A percentile compares a stretch with the other conserved stretches of the same genome.
phyloP scores from a whole-genome alignment of 2,113 vertebrate genomes.

The Anguilla rostrata region DNA sequence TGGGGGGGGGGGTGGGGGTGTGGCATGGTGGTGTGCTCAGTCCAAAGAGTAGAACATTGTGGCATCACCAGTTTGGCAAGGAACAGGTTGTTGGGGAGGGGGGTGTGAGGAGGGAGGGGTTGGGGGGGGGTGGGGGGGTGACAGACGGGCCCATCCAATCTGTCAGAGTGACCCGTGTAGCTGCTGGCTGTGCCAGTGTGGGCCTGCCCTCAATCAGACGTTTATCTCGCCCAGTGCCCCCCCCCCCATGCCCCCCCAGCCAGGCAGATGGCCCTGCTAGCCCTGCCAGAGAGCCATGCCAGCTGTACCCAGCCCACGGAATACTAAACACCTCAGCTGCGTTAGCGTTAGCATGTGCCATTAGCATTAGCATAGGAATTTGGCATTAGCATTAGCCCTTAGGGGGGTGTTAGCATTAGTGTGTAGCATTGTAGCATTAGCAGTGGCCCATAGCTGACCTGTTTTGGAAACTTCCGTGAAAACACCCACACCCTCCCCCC shows the following conservation, averaged over 20 bases:
- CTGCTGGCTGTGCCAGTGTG: slow-evolving; percentile 26
- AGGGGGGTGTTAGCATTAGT: too few species aligned
- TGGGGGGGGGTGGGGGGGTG: slow-evolving; percentile 61
- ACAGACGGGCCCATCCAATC: slow-evolving; percentile 57
- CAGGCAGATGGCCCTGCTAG: slow-evolving; percentile 55
- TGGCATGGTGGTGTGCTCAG: not conserved
- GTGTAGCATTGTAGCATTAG: slow-evolving; percentile 14
- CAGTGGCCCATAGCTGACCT: slow-evolving; percentile 70
- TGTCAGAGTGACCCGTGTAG: slow-evolving; percentile 35
- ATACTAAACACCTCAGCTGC: slow-evolving; percentile 61
- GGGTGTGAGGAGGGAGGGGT: slow-evolving; percentile 37
- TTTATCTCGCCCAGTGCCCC: slow-evolving; percentile 52
- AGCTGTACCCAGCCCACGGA: slow-evolving; percentile 40
- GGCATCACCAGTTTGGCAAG: slow-evolving; percentile 47
- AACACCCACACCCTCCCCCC: too few species aligned
- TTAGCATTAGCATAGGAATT: too few species aligned
- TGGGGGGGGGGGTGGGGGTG: not conserved
- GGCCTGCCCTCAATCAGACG: slow-evolving; percentile 47
- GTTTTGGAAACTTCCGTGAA: slow-evolving; percentile 56
- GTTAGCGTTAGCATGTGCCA: slow-evolving; percentile 54
- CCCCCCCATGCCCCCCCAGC: slow-evolving; percentile 40
- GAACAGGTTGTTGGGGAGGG: slow-evolving; percentile 4
- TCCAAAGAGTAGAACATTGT: slow-evolving; percentile 27
- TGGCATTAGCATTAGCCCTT: too few species aligned
- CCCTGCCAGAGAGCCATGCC: slow-evolving; percentile 47